Evolutionary conservation across 2,888 invertebrate genomes (phyloP).

Genomic region (Sympetrum striolatum): DNA sequence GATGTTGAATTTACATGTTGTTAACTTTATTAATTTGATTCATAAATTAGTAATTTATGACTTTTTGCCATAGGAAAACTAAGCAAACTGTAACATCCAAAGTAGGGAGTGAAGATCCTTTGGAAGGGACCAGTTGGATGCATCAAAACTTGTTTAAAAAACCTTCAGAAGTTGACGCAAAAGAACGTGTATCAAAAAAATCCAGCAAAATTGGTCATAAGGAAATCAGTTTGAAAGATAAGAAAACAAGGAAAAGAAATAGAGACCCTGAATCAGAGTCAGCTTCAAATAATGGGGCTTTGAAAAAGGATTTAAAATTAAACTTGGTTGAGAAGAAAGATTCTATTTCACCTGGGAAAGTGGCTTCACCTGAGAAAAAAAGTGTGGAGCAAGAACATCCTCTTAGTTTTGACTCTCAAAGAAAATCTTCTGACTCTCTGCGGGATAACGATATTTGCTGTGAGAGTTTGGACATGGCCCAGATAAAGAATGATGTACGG

Average conservation of each 20-base stretch:
- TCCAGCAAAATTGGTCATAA: neutral
- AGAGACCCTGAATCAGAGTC: neutral
- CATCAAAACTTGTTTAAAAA: neutral
- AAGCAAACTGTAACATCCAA: neutral
- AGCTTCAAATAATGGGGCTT: neutral
- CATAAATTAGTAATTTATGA: neutral
- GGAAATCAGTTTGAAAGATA: neutral
- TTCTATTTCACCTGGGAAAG: neutral
- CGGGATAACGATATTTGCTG: neutral
- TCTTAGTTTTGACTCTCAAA: neutral
- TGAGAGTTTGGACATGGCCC: neutral
- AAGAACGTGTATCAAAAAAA: neutral
- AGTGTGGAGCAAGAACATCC: neutral
- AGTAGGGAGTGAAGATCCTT: neutral
- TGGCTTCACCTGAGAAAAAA: neutral
- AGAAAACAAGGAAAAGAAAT: neutral
- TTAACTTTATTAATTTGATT: neutral
- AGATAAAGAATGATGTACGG: neutral
- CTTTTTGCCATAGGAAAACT: neutral
- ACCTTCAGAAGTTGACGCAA: neutral
- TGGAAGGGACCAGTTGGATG: slow-evolving; percentile 33
- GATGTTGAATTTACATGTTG: neutral
- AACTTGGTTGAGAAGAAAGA: neutral
- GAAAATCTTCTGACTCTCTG: neutral
- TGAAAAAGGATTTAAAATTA: neutral